Base-by-base conservation (phyloP, 2,888 invertebrate genomes). In the Catocala fraxini region DNA sequence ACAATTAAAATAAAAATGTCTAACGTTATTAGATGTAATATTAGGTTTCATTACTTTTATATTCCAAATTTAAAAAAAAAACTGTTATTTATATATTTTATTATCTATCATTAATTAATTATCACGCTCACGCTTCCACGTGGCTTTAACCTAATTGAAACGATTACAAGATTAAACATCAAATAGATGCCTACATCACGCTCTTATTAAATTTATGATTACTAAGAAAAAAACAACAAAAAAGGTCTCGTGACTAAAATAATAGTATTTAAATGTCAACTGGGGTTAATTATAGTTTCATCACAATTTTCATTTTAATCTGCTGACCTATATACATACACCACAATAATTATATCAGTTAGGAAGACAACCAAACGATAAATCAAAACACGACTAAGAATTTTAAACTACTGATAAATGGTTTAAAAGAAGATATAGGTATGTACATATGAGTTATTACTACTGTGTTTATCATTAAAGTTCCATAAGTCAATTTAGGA, bases 1-100 rank as follows among this genome's bases (percentile, higher is more conserved):
- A 15, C 56, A 49, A 61, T 56, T 70, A 51, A 60, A 48, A 63
- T 46, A 6, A n/a, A 12, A 12, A 12, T 45, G 12, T 9, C 13
- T 46, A 46, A 46, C 15, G 9, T 15, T 12, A 7, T 45, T 12
- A 12, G 12, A 12, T 15, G 15, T 45, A 12, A 39, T 7, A 12
- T 45, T 45, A n/a, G 45, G n/a, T 42, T 42, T 42, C n/a, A 42
- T 42, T 42, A 42, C 42, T n/a, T 42, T 39, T 39, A 39, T 42
- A 42, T 42, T 11, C 10, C 10, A 2, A 11, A 11, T 42, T 42
- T 42, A 11, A 11, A 42, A 42, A 42, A 9, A n/a, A 42, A 42
- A 42, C 42, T n/a, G n/a, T 42, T 42, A 0, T 4, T 11, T 0
- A 42, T 5, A 39, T 1, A 0, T 2, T 4, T 25, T 39, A 39